A percentile compares a stretch with the other conserved stretches of the same genome.
Conservation (phyloP, 2,888 invertebrate species). For the Phortica okadai region DNA sequence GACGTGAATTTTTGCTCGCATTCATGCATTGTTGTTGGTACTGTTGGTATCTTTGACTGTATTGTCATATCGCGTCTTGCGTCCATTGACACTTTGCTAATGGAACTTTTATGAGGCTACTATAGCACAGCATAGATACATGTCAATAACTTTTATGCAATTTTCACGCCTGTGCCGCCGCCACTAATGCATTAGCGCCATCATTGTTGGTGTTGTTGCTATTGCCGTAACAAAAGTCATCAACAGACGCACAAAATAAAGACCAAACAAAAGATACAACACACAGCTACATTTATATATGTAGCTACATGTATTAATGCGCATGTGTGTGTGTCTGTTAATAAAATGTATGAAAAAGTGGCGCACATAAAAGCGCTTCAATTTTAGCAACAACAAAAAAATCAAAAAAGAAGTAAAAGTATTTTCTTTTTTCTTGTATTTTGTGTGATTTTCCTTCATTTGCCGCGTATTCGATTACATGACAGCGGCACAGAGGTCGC, state of each 20-base stretch:
- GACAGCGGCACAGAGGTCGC: not conserved
- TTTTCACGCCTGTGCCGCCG: conserved; percentile 17
- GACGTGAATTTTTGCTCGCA: no score
- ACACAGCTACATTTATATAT: not conserved
- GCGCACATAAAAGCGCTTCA: conserved; percentile 8
- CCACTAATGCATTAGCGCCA: conserved; percentile 24
- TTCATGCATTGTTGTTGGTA: no score
- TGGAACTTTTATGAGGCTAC: conserved; percentile 28
- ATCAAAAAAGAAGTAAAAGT: not conserved
- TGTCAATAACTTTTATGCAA: conserved; percentile 25
- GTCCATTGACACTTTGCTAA: conserved; percentile 30
- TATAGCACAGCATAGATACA: not conserved
- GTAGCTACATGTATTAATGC: not conserved
- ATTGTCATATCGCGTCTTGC: not conserved
- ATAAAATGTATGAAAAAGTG: not conserved
- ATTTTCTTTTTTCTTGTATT: conserved; percentile 7
- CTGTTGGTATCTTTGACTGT: no score
- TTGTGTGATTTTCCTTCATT: not conserved
- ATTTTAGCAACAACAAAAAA: not conserved
- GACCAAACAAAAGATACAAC: not conserved
- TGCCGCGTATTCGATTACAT: conserved; percentile 26
- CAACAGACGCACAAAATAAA: not conserved
- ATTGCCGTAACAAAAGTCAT: not conserved
- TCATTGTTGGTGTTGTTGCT: not conserved
- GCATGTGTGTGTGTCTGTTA: not conserved